Percentiles rank a stretch among this genome's conserved stretches.
Conservation (phyloP, 1,140 invertebrate genomes). For the Aporrectodea caliginosa region DNA sequence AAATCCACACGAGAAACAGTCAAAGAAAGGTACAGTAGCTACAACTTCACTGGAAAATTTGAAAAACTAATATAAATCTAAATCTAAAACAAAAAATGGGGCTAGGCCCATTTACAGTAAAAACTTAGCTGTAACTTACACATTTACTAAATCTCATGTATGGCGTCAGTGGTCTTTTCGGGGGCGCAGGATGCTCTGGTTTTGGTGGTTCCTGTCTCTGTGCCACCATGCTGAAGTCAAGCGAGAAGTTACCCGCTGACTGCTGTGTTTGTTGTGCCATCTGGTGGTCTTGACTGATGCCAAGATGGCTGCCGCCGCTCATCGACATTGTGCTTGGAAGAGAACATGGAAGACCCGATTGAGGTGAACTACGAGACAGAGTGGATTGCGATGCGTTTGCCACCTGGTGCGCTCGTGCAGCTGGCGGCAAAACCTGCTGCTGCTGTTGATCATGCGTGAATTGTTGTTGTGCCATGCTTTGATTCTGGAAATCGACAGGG, state of each 20-base stretch:
- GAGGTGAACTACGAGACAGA: background rate
- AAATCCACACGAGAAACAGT: too few relatives aligned
- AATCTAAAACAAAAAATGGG: too few relatives aligned
- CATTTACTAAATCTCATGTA: constrained; percentile 36
- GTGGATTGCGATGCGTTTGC: background rate
- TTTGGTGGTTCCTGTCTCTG: background rate
- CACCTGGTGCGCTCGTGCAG: background rate
- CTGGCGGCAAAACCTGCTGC: background rate
- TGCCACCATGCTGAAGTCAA: background rate
- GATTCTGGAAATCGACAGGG: background rate
- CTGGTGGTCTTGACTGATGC: background rate
- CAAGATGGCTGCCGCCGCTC: background rate
- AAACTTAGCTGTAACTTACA: constrained; percentile 16
- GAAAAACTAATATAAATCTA: too few relatives aligned
- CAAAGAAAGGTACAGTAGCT: too few relatives aligned
- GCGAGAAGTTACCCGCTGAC: background rate
- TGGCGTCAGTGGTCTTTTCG: constrained; percentile 33
- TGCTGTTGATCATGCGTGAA: background rate
- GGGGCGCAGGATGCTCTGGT: constrained; percentile 16
- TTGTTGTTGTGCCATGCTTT: background rate
- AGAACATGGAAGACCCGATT: background rate
- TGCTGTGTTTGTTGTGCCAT: background rate
- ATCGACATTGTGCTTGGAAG: background rate
- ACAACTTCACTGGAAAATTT: too few relatives aligned
- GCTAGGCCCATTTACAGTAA: background rate